Conservation (phyloP, 2,888 invertebrate genomes). For the Plutella xylostella region DNA sequence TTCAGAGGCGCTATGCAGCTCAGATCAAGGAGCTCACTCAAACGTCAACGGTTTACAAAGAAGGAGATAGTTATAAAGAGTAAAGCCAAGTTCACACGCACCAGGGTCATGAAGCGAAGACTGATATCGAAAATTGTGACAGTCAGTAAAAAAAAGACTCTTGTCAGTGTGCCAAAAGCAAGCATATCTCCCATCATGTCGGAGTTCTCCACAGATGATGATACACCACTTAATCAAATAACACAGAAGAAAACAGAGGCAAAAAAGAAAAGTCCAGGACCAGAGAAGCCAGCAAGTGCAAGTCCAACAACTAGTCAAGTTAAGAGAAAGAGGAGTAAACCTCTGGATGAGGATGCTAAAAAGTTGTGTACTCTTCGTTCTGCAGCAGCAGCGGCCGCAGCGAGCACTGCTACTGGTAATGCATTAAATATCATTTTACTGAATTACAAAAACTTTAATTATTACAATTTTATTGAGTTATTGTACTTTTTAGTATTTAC, state of each 20-base stretch:
- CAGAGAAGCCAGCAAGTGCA: not conserved
- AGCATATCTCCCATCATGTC: constrained; percentile 1
- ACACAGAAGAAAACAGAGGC: not conserved
- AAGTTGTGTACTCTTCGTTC: not conserved
- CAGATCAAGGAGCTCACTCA: too few species aligned
- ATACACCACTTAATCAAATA: constrained; percentile 5
- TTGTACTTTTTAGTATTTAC: too few species aligned
- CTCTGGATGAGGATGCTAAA: not conserved
- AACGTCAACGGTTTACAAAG: too few species aligned
- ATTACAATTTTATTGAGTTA: too few species aligned
- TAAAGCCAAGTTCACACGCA: too few species aligned
- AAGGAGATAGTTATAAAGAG: too few species aligned
- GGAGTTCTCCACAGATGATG: constrained; percentile 10
- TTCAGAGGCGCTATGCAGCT: too few species aligned
- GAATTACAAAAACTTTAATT: too few species aligned
- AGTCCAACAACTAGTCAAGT: not conserved
- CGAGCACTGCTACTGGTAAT: not conserved
- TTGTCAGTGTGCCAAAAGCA: not conserved
- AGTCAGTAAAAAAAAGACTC: too few species aligned
- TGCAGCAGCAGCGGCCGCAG: not conserved
- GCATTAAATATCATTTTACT: too few species aligned
- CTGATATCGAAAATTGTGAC: too few species aligned
- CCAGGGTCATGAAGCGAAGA: too few species aligned
- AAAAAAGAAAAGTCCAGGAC: not conserved
- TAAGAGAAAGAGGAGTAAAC: not conserved